Evolutionary conservation across 2,113 vertebrate genomes (phyloP).

Genomic region (Manacus vitellinus): DNA sequence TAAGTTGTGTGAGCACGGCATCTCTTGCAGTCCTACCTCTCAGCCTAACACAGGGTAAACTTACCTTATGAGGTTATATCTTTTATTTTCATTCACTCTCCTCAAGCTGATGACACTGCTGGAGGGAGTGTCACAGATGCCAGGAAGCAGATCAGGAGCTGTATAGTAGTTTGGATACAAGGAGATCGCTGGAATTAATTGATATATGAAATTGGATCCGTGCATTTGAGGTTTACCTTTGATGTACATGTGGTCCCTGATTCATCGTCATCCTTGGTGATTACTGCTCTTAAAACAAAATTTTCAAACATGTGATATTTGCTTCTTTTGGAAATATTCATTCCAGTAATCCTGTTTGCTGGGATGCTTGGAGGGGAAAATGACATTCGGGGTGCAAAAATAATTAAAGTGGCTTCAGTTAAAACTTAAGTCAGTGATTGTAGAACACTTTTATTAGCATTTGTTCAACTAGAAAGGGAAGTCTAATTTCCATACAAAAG

Average conservation of each 20-base stretch:
- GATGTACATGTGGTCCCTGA: not conserved
- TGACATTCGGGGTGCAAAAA: not conserved
- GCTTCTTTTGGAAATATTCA: not conserved
- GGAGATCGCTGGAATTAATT: not conserved
- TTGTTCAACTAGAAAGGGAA: conserved; percentile 10
- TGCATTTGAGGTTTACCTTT: not conserved
- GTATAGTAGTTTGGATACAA: not conserved
- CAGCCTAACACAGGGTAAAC: not conserved
- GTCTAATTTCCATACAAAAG: conserved; percentile 45
- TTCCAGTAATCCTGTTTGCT: not conserved
- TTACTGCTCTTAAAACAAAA: not conserved
- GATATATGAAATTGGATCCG: not conserved
- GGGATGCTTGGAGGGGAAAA: not conserved
- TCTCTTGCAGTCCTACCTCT: not conserved
- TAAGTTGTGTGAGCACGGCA: not conserved
- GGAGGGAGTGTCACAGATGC: not conserved
- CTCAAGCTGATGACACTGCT: not conserved
- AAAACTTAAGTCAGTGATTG: not conserved
- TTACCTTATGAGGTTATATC: not conserved
- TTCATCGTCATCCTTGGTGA: not conserved
- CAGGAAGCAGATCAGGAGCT: not conserved
- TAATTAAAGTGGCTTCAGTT: not conserved
- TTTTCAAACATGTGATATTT: not conserved
- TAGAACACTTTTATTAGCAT: not conserved
- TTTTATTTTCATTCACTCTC: not conserved